Base-by-base conservation (phyloP, 1,140 invertebrate species). In the Lasaia peninsularis region DNA sequence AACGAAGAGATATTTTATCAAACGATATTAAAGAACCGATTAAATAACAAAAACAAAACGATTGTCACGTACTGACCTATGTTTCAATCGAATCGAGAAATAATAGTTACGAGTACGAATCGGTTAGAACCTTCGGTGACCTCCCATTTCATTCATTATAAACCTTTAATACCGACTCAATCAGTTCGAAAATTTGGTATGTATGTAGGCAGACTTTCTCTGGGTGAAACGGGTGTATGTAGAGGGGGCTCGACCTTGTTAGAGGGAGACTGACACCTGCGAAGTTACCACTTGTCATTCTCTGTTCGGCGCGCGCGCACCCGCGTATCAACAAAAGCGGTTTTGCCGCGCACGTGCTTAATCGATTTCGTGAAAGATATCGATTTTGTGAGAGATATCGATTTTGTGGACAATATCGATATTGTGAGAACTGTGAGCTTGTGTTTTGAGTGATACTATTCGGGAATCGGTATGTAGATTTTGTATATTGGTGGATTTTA, bases 191-290 rank as follows among this genome's bases (percentile, higher is more conserved):
- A 82, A 85, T 87, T 87, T 85, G 80, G 81, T 87, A 87, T 87
- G 84, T 87, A 85, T 87, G 84, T 87, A 87, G 84, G 84, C 70
- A 82, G 78, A 87, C 84, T 87, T 87, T 87, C 83, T 86, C 84
- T 71, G 72, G 81, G 84, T 83, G 84, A 87, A 87, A 87, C 76
- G 84, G 62, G 69, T 74, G 69, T 74, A 69, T 70, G 58, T 67
- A 72, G 76, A 76, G 77, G 80, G 79, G 75, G 65, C 69, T 61
- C 78, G 84, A 85, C 84, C 84, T 87, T 85, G 80, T 87, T 87
- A 83, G 83, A 83, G 84, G 80, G 84, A 84, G 75, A 74, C 75
- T 84, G 80, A 69, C 84, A 87, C 84, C 84, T 87, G 84, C 75
- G 71, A 62, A 55, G 59, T 69, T 70, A 71, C 74, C 84, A 87